Conservation (phyloP, 2,888 invertebrate genomes). For the Tupiocoris notatus region DNA sequence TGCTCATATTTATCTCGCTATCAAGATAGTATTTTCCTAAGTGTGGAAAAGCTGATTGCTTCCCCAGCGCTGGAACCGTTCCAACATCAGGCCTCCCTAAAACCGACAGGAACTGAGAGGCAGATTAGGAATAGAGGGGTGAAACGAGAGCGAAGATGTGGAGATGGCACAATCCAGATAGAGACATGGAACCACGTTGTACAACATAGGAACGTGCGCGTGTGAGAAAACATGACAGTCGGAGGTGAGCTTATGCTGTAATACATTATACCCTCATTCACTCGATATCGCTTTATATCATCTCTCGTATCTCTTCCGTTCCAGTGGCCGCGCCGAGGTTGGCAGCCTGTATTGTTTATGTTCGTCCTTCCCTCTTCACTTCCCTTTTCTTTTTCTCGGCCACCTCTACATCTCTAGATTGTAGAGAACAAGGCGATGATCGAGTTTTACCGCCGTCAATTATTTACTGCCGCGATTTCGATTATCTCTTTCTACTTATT, state of each 20-base stretch:
- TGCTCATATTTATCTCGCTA: slow-evolving; percentile 29
- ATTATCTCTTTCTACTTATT: neutral
- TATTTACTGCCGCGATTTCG: neutral
- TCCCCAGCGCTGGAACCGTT: slow-evolving; percentile 1
- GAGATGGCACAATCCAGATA: neutral
- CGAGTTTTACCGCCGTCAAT: neutral
- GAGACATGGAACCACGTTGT: neutral
- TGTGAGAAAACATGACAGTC: slow-evolving; percentile 8
- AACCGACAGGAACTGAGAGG: neutral
- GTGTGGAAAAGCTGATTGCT: slow-evolving; percentile 41
- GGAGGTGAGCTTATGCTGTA: slow-evolving; percentile 31
- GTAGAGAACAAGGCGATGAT: neutral
- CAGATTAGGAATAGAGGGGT: no score
- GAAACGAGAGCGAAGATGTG: neutral
- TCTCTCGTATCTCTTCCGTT: slow-evolving; percentile 32
- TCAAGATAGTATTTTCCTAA: slow-evolving; percentile 38
- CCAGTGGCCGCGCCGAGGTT: neutral
- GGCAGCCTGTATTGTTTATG: neutral
- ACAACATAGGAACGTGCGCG: neutral
- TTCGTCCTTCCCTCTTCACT: neutral
- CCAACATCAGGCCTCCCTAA: slow-evolving; percentile 4
- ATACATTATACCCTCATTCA: slow-evolving; percentile 1
- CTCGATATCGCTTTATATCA: neutral
- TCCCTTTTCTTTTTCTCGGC: neutral
- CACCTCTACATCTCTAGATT: no score